A percentile compares a stretch with the other conserved stretches of the same genome.
Evolutionary conservation across 2,113 vertebrate species (phyloP).

Genomic region (Eulemur rufifrons): DNA sequence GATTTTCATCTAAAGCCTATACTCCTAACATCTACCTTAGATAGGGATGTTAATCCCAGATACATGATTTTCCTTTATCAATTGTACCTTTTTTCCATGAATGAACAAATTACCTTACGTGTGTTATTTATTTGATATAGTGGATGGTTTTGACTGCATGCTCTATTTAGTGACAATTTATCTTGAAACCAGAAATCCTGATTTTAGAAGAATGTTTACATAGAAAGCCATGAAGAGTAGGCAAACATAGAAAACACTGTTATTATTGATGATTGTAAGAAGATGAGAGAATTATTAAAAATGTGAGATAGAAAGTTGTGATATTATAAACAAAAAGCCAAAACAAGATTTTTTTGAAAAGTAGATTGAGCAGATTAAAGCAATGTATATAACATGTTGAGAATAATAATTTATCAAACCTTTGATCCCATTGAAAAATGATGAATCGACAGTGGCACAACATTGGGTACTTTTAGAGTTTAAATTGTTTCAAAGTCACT

Average conservation of each 20-base stretch:
- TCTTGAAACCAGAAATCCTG: neutral
- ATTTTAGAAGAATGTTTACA: neutral
- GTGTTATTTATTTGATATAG: neutral
- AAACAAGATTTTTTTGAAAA: neutral
- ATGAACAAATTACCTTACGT: neutral
- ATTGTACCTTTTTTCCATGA: neutral
- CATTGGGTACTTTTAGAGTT: neutral
- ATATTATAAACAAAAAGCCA: neutral
- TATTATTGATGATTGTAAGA: neutral
- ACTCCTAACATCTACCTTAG: neutral
- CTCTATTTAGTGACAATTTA: neutral
- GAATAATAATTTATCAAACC: neutral
- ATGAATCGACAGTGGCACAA: neutral
- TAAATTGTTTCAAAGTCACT: constrained; percentile 69
- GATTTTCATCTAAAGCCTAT: neutral
- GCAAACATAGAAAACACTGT: neutral
- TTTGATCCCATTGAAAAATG: neutral
- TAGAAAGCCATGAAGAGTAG: neutral
- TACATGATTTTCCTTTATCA: neutral
- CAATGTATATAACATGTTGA: neutral
- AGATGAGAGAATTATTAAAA: neutral
- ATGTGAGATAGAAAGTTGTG: neutral
- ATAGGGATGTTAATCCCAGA: neutral
- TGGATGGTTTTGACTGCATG: neutral
- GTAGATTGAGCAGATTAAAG: neutral